These are phyloP conservation scores for Celastrina argiolus DNA, from an alignment of 2,888 invertebrate genomes.

Conservation along the genomic window DNA sequence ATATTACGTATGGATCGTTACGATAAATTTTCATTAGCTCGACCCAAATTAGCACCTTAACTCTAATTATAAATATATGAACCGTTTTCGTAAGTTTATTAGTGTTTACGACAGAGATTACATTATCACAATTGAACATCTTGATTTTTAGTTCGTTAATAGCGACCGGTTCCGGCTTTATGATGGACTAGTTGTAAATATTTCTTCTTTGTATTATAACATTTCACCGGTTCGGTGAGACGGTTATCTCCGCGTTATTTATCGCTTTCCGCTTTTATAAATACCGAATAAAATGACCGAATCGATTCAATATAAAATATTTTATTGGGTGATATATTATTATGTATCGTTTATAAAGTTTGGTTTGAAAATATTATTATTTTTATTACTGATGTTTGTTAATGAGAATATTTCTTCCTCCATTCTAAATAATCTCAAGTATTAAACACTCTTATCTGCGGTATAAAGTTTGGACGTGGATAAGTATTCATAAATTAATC, in stretches of 20 bases:
- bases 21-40: slow-evolving; percentile 24
- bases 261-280: slow-evolving; percentile 30
- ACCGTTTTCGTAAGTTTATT: slow-evolving; percentile 58
- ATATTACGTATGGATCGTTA: slow-evolving; percentile 25
- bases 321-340: slow-evolving; percentile 19
- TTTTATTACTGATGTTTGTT: slow-evolving; percentile 16
- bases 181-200: slow-evolving; percentile 55
- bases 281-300: slow-evolving; percentile 22
- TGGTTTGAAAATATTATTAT: slow-evolving; percentile 11
- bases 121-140: slow-evolving; percentile 45
- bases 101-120: slow-evolving; percentile 42
- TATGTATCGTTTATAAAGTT: slow-evolving; percentile 15
- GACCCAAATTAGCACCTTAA: slow-evolving; percentile 52
- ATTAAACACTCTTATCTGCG: not conserved
- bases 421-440: not conserved
- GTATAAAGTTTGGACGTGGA: not conserved
- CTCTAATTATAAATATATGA: slow-evolving; percentile 16
- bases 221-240: slow-evolving; percentile 39
- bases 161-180: slow-evolving; percentile 64
- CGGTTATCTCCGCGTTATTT: slow-evolving; percentile 37
- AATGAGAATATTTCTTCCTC: slow-evolving; percentile 4
- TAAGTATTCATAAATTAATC: slow-evolving; percentile 5
- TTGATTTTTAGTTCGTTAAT: slow-evolving; percentile 37
- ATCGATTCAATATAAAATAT: slow-evolving; percentile 18
- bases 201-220: slow-evolving; percentile 40